Evolutionary conservation across 2,113 vertebrate genomes (phyloP).

Genomic region (Passer domesticus): DNA sequence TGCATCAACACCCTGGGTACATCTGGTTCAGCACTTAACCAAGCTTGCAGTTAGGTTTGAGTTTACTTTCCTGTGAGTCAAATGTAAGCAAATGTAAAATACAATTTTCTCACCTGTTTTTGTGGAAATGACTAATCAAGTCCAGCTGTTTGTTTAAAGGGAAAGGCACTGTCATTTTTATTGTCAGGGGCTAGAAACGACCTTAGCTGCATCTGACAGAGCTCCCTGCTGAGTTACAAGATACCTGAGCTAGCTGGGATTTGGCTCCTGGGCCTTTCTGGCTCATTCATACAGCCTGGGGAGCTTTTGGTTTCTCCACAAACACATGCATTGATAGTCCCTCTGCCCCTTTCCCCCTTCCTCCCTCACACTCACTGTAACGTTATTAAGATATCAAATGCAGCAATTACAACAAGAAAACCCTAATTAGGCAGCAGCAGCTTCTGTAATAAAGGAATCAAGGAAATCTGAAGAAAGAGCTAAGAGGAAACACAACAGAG

Average conservation of each 20-base stretch:
- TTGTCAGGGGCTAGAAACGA: background rate
- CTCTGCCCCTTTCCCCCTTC: constrained; percentile 48
- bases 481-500: constrained; percentile 15
- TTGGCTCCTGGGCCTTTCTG: background rate
- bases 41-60: background rate
- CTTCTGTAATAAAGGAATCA: constrained; percentile 57
- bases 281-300: background rate
- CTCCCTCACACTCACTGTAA: constrained; percentile 19
- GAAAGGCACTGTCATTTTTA: background rate
- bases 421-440: constrained; percentile 73
- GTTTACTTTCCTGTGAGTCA: background rate
- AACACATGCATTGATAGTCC: constrained; percentile 30
- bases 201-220: background rate
- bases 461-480: constrained; percentile 60
- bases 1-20: background rate
- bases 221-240: background rate
- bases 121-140: background rate
- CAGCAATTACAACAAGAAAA: constrained; percentile 71
- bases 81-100: background rate
- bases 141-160: background rate
- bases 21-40: background rate
- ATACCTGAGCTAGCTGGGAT: background rate
- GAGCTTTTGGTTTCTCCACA: background rate
- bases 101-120: background rate
- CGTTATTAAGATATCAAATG: constrained; percentile 78